Evolutionary conservation across 2,797 vertebrate genomes (phyloP), one percentile per base, ranked within the genome.

Genomic region (Gallinago solitaria): DNA sequence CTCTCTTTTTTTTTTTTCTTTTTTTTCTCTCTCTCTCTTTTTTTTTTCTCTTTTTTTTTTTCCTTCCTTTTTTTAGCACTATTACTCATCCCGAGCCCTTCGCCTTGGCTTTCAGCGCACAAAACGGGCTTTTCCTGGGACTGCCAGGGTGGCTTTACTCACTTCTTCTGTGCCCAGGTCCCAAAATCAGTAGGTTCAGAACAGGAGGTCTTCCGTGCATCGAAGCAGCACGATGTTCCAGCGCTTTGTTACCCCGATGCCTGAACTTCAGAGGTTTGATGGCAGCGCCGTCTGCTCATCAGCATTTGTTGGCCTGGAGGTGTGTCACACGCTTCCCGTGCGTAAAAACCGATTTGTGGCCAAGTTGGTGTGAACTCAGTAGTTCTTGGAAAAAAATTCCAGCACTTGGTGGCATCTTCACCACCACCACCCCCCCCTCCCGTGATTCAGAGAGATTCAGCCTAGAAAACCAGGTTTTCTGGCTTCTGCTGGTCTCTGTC

Each of bases 261-360:
- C 6, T 18, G 39, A 53, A 17, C 32, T 54, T 14, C 1, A 0
- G 41, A 73, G 33, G 50, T 57, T 53, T 59, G 48, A 27, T 32
- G 75, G 67, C 60, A 6, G 3, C 27, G 33, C 45, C 5, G 8
- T 4, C 41, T 39, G 39, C 39, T 39, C 12, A 4, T 14, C 5
- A 1, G 33, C 18, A 10, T 48, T 65, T 60, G 5, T 14, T 35
- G n/a, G 12, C 56, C 51, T 32, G 28, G 35, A 35, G 51, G 59
- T 20, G 3, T 0, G 2, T 6, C 5, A 11, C 3, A 3, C 0
- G 3, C 13, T 64, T 45, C 43, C 25, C 33, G 0, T 8, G 18
- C 0, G 0, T 50, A 21, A 63, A 69, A 75, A 23, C 1, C 1
- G 1, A 13, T 39, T 41, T 51, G 57, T 19, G 23, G 63, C 16